Evolutionary conservation across 23 tunicate genomes (phyloP).

Genomic region (Styela plicata): DNA sequence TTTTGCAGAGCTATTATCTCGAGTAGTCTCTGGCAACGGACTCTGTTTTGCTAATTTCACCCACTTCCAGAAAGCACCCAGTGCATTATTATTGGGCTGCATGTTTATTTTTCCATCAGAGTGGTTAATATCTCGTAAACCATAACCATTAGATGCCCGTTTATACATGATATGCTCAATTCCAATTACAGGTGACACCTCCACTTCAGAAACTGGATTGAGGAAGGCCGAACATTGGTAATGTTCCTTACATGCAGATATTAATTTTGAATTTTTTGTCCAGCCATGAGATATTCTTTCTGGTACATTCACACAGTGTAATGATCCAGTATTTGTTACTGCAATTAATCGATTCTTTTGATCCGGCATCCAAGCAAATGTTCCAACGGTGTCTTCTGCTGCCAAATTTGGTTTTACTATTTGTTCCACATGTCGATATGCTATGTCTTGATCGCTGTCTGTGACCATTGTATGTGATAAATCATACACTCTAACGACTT

Average conservation of each 20-base stretch:
- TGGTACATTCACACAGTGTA: constrained; percentile 32
- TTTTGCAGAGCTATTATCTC: background rate
- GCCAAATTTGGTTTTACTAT: constrained; percentile 28
- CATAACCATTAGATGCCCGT: constrained; percentile 42
- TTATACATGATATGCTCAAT: constrained; percentile 31
- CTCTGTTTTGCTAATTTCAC: constrained; percentile 21
- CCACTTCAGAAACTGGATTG: background rate
- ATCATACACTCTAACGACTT: constrained; percentile 33
- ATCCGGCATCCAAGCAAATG: constrained; percentile 45
- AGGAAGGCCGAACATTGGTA: background rate
- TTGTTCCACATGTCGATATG: constrained; percentile 35
- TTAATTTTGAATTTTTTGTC: constrained; percentile 8
- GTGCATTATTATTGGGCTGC: constrained; percentile 34
- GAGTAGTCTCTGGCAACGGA: background rate
- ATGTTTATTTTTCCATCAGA: constrained; percentile 15
- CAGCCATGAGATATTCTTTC: constrained; percentile 41
- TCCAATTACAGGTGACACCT: background rate
- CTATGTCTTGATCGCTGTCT: constrained; percentile 38
- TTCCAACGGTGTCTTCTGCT: constrained; percentile 22
- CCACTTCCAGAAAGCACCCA: constrained; percentile 37
- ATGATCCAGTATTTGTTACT: constrained; percentile 10
- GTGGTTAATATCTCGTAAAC: constrained; percentile 13
- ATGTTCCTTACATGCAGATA: constrained; percentile 21
- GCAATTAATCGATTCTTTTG: constrained; percentile 25
- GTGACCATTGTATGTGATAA: constrained; percentile 31